These are phyloP conservation scores for Anhinga anhinga DNA, from an alignment of 2,113 vertebrate species.

Conservation along the genomic window DNA sequence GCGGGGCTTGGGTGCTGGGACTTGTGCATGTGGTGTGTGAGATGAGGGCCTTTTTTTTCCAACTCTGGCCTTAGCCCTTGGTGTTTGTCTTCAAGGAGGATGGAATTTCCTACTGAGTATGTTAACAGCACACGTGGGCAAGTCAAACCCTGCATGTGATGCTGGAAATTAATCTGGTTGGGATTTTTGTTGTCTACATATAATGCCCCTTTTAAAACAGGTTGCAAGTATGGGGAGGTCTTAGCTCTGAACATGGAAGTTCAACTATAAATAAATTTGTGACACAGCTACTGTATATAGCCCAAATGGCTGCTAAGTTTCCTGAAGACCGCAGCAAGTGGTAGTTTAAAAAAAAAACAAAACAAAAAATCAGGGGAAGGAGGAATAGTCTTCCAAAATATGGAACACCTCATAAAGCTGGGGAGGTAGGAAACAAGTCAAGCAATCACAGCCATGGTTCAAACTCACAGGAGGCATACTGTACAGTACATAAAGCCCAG, in stretches of 20 bases:
- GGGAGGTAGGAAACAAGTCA: constrained; percentile 20
- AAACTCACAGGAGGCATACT: neutral
- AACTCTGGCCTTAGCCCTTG: neutral
- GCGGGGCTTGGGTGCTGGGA: neutral
- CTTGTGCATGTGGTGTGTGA: neutral
- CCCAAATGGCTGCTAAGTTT: neutral
- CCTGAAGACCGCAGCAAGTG: neutral
- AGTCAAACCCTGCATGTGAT: neutral
- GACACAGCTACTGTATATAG: neutral
- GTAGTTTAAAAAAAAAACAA: neutral
- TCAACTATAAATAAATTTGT: neutral
- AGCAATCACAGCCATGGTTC: neutral
- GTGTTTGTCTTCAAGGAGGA: neutral
- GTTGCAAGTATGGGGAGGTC: neutral
- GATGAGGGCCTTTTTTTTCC: neutral
- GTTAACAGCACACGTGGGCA: neutral
- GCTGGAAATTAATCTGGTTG: neutral
- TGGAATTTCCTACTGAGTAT: neutral
- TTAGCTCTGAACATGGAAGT: neutral
- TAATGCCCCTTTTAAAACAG: neutral
- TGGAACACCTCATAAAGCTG: constrained; percentile 58
- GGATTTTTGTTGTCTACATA: neutral
- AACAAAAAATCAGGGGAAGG: neutral
- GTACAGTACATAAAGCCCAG: constrained; percentile 12
- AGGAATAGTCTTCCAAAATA: constrained; percentile 20